Base-by-base conservation (phyloP, 2,888 invertebrate species). In the Mamestra brassicae region DNA sequence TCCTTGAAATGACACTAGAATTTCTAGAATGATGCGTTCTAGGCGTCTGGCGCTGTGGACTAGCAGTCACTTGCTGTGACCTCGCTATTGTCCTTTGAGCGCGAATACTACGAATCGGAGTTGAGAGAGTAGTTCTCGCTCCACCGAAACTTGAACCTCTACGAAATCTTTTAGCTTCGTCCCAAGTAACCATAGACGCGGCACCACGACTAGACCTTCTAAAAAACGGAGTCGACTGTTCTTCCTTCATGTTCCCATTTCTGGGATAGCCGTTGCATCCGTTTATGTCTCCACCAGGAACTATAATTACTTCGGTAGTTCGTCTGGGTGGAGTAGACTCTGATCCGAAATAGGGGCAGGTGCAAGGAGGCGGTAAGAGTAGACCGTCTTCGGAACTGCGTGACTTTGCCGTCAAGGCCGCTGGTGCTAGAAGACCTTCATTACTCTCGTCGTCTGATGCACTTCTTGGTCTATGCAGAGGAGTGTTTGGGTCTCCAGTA, bases 271-370 rank as follows among this genome's bases (percentile, higher is more conserved):
- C 96, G 62, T 95, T 94, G 73, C 95, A 95, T 3, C 92, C 92
- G 68, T 95, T 97, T 45, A 97, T 94, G 36, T 96, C 96, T n/a
- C 97, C 97, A 62, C 96, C 96, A 50, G 97, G 96, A 11, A 97
- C 96, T 55, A 97, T 97, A 2, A 97, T 96, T 0, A 95, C 95
- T 89, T 96, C 95, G 0, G 97, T 97, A 1, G 95, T 95, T 26
- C 95, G 89, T 80, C 94, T 91, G 86, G 97, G 96, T 74, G 97
- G 96, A 82, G 97, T 92, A 36, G 97, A 97, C 3, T 97, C 97
- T 80, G 98, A 97, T 0, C 98, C 98, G 89, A 98, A 98, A 88
- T 98, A 98, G 0, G 98, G 98, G 89, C 98, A 98, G 0, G 98
- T 98, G 91, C 98, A 98, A 0, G 98, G 98, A 0, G 98, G 98